phyloP scores from a whole-genome alignment of 2,888 invertebrate species.

The Leucozona laternaria region DNA sequence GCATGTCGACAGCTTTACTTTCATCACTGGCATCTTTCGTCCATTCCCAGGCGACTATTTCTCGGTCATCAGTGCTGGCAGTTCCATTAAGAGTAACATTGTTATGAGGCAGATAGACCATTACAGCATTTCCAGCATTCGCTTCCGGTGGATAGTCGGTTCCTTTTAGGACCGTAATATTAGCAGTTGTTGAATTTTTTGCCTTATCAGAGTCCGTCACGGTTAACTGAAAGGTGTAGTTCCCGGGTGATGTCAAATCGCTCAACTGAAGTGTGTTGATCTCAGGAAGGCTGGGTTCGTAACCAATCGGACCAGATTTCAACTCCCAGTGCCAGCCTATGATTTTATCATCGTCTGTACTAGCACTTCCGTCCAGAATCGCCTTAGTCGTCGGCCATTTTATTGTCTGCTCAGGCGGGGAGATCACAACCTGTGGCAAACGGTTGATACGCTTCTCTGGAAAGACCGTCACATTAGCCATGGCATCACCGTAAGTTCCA shows the following conservation, averaged over 20 bases:
- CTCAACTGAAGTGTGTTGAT: conserved; percentile 93
- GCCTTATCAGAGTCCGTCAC: conserved; percentile 96
- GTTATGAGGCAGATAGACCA: conserved; percentile 95
- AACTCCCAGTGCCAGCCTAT: conserved; percentile 96
- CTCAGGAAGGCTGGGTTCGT: conserved; percentile 91
- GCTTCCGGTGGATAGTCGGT: conserved; percentile 98
- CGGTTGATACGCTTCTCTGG: conserved; percentile 93
- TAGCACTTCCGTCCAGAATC: conserved; percentile 94
- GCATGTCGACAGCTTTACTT: conserved; percentile 97
- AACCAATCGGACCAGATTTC: conserved; percentile 93
- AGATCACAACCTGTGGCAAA: conserved; percentile 93
- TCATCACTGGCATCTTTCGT: conserved; percentile 94
- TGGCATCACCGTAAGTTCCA: conserved; percentile 90
- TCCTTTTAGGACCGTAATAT: conserved; percentile 94
- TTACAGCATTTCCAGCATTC: conserved; percentile 94
- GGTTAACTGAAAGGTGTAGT: conserved; percentile 94
- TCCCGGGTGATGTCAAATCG: conserved; percentile 93
- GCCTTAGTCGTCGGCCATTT: conserved; percentile 95
- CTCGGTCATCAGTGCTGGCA: conserved; percentile 95
- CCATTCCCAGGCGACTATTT: conserved; percentile 98
- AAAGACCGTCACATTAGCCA: conserved; percentile 95
- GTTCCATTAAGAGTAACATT: conserved; percentile 94
- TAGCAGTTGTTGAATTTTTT: conserved; percentile 93
- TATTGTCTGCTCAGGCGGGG: conserved; percentile 93
- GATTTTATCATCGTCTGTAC: conserved; percentile 92